A percentile compares a stretch with the other conserved stretches of the same genome.
phyloP scores from a whole-genome alignment of 2,797 vertebrate species.

The Scomberomorus guttatus region DNA sequence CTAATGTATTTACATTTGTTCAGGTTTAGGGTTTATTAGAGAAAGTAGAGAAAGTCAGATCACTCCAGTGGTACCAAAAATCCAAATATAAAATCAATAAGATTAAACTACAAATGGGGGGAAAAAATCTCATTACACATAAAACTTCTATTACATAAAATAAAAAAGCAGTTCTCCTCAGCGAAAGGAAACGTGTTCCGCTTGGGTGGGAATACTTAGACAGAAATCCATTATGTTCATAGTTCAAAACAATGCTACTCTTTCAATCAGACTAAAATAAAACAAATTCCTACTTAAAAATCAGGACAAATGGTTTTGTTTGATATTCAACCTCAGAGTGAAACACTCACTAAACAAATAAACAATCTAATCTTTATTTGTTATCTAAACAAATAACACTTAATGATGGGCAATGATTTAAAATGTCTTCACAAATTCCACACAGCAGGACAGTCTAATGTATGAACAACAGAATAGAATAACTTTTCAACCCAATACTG shows the following conservation, averaged over 20 bases:
- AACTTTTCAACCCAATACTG: background rate
- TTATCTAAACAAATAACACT: constrained; percentile 3
- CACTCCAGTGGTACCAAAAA: no score
- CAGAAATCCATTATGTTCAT: background rate
- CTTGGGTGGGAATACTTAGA: background rate
- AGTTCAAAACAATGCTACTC: background rate
- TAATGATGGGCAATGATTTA: background rate
- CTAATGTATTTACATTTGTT: no score
- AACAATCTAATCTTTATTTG: no score
- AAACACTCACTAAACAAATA: no score
- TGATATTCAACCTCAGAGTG: background rate
- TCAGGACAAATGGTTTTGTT: background rate
- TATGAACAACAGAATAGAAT: background rate
- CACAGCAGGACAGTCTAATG: background rate
- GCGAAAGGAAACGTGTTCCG: background rate
- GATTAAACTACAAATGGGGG: background rate
- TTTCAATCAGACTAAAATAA: background rate
- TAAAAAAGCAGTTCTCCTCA: background rate
- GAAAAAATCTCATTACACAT: background rate
- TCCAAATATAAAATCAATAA: background rate
- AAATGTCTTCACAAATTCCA: background rate
- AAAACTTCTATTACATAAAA: background rate
- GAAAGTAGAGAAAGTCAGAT: no score
- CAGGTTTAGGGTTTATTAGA: no score
- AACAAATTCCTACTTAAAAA: background rate